Evolutionary conservation across 2,797 vertebrate genomes (phyloP), one percentile per base, ranked within the genome.

Genomic region (Pteropus rufus): DNA sequence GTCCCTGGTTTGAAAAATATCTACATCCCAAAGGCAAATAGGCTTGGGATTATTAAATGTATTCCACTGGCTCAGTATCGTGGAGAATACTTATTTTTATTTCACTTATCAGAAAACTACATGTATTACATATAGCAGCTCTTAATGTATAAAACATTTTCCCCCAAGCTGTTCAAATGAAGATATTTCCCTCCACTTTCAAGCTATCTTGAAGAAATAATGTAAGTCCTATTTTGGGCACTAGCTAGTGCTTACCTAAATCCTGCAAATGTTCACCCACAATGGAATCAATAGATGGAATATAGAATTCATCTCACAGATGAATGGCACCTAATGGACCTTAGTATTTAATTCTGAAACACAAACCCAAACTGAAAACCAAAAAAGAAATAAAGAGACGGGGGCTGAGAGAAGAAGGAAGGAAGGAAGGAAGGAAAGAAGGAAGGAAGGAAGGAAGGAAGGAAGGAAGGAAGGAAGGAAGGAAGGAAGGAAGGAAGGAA

Each of bases 51-150:
- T 94, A 91, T 87, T 89, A 95, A 92, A 91, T 70, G 44, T 41
- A 75, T 91, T 67, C 67, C 89, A 97, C n/a, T 91, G 67, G 92
- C 95, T 97, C 87, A 97, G 90, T 92, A 85, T 73, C 67, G 65
- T 70, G 18, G 44, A 97, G 91, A 94, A 97, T 87, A 92, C 21
- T 67, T 88, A 82, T 90, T 97, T 97, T 97, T 91, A 95, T 94
- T 94, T 97, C 31, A 3, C 31, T 65, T 94, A 87, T 84, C 96
- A 85, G 26, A 90, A 90, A 94, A 97, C 92, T 80, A 0, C 34
- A 80, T 77, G 73, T 82, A 81, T 60, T 85, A 95, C 62, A 92
- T 93, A 96, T 7, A 97, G 76, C 49, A 96, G 41, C 89, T 91
- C 87, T 95, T 95, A 80, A 95, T n/a, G 23, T n/a, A 69, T 0